Percentiles rank a stretch among this genome's conserved stretches.
Evolutionary conservation across 2,113 vertebrate genomes (phyloP).

Genomic region (Globicephala melas): DNA sequence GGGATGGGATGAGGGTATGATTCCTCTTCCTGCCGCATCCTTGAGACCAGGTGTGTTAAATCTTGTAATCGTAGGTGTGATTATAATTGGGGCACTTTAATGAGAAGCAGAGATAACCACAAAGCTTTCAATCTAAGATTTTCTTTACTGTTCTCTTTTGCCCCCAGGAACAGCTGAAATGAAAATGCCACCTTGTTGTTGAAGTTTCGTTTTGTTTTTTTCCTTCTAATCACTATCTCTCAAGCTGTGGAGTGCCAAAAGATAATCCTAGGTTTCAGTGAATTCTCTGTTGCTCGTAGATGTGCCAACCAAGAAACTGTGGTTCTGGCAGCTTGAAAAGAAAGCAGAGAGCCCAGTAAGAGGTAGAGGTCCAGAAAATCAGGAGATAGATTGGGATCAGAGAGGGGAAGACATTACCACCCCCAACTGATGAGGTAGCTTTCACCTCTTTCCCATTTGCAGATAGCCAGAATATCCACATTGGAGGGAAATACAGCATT

Average conservation of each 20-base stretch:
- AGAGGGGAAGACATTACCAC: background rate
- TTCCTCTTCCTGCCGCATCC: background rate
- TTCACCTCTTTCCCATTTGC: background rate
- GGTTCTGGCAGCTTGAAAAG: conserved; percentile 1
- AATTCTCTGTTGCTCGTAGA: background rate
- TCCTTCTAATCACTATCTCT: conserved; percentile 43
- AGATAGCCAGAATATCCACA: background rate
- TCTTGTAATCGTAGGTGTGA: conserved; percentile 59
- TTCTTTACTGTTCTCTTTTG: conserved; percentile 47
- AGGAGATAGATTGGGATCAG: background rate
- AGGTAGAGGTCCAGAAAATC: background rate
- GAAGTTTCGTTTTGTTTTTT: background rate
- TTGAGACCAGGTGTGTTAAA: conserved; percentile 65
- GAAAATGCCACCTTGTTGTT: conserved; percentile 61
- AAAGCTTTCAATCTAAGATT: conserved; percentile 63
- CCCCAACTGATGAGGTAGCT: background rate
- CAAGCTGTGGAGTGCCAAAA: background rate
- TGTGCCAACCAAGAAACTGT: background rate
- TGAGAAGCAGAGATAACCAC: conserved; percentile 39
- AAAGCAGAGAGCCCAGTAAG: background rate
- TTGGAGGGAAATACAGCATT: background rate
- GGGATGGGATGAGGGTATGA: background rate
- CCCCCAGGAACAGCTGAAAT: conserved; percentile 64
- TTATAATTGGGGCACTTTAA: conserved; percentile 46
- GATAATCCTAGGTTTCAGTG: conserved; percentile 35